These are phyloP conservation scores for Cataglyphis altisquamis DNA, from an alignment of 2,888 invertebrate genomes.

Conservation along the genomic window DNA sequence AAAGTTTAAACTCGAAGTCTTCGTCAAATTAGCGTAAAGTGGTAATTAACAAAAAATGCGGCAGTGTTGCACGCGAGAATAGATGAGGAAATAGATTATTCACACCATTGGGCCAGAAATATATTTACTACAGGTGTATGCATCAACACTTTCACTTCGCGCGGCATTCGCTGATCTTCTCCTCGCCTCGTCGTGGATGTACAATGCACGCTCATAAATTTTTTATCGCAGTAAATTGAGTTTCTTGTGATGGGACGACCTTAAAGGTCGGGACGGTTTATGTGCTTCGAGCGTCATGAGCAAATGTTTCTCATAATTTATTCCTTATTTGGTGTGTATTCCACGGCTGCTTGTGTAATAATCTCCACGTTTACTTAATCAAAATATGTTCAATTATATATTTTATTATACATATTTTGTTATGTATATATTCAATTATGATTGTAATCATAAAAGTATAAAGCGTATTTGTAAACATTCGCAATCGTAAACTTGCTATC, in stretches of 20 bases:
- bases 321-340: not conserved
- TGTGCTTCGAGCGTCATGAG: not conserved
- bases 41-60: not conserved
- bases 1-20: not conserved
- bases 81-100: conserved; percentile 36
- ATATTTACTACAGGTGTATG: conserved; percentile 37
- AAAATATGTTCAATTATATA: not conserved
- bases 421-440: not conserved
- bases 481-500: not conserved
- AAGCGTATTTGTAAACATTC: not conserved
- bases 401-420: no score
- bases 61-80: not conserved
- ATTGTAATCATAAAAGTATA: not conserved
- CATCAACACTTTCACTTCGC: conserved; percentile 64
- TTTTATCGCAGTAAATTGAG: conserved; percentile 14
- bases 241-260: conserved; percentile 30
- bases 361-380: not conserved
- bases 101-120: not conserved
- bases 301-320: conserved; percentile 31
- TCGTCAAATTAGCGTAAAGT: not conserved
- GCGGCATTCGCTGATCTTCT: conserved; percentile 57
- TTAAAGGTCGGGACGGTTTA: conserved; percentile 18
- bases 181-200: not conserved
- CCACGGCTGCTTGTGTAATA: not conserved
- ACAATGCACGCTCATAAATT: conserved; percentile 25